Evolutionary conservation across 2,113 vertebrate species (phyloP).

Genomic region (Anhinga rufa): DNA sequence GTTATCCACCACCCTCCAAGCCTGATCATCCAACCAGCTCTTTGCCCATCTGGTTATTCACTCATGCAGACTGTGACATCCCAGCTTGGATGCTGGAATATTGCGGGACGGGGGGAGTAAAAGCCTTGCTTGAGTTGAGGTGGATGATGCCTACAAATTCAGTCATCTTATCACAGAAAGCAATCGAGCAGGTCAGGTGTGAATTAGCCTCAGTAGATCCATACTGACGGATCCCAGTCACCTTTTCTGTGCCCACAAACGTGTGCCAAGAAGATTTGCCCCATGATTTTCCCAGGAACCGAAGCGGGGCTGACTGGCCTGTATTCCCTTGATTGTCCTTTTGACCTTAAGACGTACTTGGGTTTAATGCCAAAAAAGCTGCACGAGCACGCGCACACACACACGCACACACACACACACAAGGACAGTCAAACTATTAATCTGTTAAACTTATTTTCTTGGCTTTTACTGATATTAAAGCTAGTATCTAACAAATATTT

Average conservation of each 20-base stretch:
- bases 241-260: not conserved
- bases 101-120: too few relatives aligned
- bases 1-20: not conserved
- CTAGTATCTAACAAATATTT: not conserved
- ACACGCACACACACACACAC: too few relatives aligned
- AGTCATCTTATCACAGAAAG: not conserved
- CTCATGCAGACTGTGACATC: not conserved
- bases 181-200: not conserved
- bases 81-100: not conserved
- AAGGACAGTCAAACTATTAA: not conserved
- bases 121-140: not conserved
- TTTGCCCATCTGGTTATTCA: not conserved
- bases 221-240: not conserved
- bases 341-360: not conserved
- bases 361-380: not conserved
- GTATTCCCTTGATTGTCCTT: not conserved
- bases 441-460: not conserved
- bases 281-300: not conserved
- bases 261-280: not conserved
- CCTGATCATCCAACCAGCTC: not conserved
- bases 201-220: not conserved
- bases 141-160: not conserved
- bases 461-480: not conserved
- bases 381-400: too few relatives aligned
- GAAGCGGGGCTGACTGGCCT: not conserved